Evolutionary conservation across 2,113 vertebrate genomes (phyloP).

Genomic region (Bucco capensis): DNA sequence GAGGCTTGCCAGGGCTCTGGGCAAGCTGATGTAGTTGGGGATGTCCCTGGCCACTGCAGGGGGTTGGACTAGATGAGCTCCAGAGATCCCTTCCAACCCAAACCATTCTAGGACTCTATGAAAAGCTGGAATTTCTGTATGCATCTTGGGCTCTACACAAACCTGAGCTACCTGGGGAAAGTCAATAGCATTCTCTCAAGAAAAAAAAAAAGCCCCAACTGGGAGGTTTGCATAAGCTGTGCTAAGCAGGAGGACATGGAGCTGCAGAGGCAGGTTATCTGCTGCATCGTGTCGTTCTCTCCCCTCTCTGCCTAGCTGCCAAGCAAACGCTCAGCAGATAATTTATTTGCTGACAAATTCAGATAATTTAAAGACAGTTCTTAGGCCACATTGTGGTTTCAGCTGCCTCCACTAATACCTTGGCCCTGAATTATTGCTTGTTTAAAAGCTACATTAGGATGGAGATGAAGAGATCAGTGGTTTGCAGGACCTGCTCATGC

Average conservation of each 20-base stretch:
- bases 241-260: neutral
- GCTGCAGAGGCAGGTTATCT: neutral
- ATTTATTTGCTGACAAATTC: conserved; percentile 59
- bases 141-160: neutral
- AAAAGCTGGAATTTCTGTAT: neutral
- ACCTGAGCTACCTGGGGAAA: neutral
- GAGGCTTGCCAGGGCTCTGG: no score
- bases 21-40: no score
- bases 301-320: neutral
- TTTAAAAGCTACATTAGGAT: neutral
- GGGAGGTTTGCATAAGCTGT: neutral
- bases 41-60: no score
- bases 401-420: conserved; percentile 33
- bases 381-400: conserved; percentile 9
- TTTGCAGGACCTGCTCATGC: neutral
- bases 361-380: conserved; percentile 47
- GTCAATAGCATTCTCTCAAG: neutral
- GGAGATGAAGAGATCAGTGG: conserved; percentile 29
- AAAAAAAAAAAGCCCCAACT: neutral
- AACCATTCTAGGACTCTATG: no score
- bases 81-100: no score
- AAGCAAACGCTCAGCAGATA: neutral
- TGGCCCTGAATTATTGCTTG: conserved; percentile 31
- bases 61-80: no score
- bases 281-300: neutral